A percentile compares a stretch with the other conserved stretches of the same genome.
These are phyloP conservation scores for Adrianichthys oophorus DNA, from an alignment of 2,797 vertebrate genomes.

Conservation along the genomic window DNA sequence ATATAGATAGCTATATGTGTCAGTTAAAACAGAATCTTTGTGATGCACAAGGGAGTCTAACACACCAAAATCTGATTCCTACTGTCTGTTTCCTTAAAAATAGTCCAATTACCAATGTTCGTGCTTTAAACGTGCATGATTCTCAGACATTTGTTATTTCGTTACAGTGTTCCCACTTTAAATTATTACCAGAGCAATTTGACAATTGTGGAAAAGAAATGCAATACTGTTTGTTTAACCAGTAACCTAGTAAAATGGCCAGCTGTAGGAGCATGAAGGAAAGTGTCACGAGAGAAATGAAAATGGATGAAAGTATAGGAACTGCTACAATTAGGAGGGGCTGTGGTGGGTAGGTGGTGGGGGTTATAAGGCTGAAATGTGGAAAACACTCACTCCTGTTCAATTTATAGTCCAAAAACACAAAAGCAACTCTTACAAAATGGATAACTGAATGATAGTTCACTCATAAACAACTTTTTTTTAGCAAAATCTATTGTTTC, in stretches of 20 bases:
- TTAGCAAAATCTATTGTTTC: no score
- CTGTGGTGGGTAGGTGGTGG: background rate
- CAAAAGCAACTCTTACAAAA: constrained; percentile 65
- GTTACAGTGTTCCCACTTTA: constrained; percentile 36
- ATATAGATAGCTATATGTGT: constrained; percentile 38
- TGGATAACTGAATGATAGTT: constrained; percentile 50
- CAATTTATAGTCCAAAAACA: constrained; percentile 53
- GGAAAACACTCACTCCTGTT: constrained; percentile 66
- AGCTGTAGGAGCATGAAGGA: constrained; percentile 26
- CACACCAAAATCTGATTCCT: constrained; percentile 45
- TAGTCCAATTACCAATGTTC: constrained; percentile 65
- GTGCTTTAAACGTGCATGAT: constrained; percentile 61
- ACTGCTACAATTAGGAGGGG: constrained; percentile 37
- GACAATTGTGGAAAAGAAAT: constrained; percentile 53
- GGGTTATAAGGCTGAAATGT: constrained; percentile 56
- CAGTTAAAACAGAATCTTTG: constrained; percentile 44
- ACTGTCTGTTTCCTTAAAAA: constrained; percentile 58
- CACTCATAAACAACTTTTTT: no score
- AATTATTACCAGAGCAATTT: constrained; percentile 68
- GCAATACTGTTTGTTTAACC: constrained; percentile 68
- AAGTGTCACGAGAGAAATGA: constrained; percentile 52
- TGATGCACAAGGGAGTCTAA: constrained; percentile 43
- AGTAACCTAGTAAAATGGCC: constrained; percentile 25
- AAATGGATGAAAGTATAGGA: constrained; percentile 49
- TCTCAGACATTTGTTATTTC: constrained; percentile 44